A percentile compares a stretch with the other conserved stretches of the same genome.
Evolutionary conservation across 2,888 invertebrate genomes (phyloP).

Genomic region (Idaea dimidiata): DNA sequence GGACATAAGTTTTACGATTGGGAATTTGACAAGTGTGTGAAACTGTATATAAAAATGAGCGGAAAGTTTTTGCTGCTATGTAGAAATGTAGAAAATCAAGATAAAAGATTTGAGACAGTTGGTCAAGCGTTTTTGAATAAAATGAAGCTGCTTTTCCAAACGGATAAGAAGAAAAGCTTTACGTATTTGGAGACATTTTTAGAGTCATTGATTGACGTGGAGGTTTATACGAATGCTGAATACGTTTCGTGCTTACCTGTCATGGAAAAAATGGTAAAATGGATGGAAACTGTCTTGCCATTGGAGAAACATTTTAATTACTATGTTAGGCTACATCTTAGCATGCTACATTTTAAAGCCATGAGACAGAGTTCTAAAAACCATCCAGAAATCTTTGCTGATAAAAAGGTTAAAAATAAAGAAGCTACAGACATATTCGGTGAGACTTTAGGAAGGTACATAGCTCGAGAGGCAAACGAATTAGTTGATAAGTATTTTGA

Average conservation of each 20-base stretch:
- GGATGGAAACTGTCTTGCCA: conserved; percentile 37
- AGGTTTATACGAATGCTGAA: conserved; percentile 37
- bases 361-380: conserved; percentile 38
- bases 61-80: conserved; percentile 46
- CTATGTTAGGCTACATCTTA: conserved; percentile 42
- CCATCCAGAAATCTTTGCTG: conserved; percentile 37
- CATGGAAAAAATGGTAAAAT: conserved; percentile 37
- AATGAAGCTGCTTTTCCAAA: conserved; percentile 20
- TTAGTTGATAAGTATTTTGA: conserved; percentile 42
- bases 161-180: conserved; percentile 3
- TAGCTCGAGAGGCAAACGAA: conserved; percentile 40
- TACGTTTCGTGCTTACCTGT: conserved; percentile 41
- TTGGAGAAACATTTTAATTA: conserved; percentile 37
- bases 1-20: conserved; percentile 15
- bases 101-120: conserved; percentile 31
- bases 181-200: conserved; percentile 32
- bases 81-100: conserved; percentile 33
- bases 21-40: conserved; percentile 6
- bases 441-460: conserved; percentile 40
- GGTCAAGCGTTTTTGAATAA: conserved; percentile 37
- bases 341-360: conserved; percentile 49
- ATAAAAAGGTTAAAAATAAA: conserved; percentile 25
- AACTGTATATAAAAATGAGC: conserved; percentile 37
- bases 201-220: conserved; percentile 38
- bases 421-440: conserved; percentile 44